Base-by-base conservation (phyloP, 2,797 vertebrate species). In the Pseudomugil gertrudae region DNA sequence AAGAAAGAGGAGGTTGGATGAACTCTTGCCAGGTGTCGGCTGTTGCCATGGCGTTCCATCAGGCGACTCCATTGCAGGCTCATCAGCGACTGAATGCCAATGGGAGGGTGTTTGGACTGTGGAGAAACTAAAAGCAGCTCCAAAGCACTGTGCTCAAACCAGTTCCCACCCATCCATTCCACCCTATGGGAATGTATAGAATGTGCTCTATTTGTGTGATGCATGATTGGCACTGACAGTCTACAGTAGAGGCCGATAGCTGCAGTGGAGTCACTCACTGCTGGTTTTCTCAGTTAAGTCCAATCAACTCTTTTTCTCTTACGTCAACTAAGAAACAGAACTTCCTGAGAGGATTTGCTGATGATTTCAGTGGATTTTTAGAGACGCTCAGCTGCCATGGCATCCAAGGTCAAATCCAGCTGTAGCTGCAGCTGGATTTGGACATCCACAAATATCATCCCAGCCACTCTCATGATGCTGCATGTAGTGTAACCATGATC, bases 11-110 rank as follows among this genome's bases (percentile, higher is more conserved):
- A 87, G 90, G 85, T 85, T 85, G 88, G 91, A 93, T 95, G 95
- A 96, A 96, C 95, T 95, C 93, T 93, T 96, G 96, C 96, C 97
- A 99, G 93, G 93, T 94, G 95, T 95, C 94, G 93, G 95, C 96
- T 92, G 94, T 97, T 98, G 96, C 95, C 95, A 96, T 95, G 95
- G 95, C 93, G 94, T 96, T 98, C 95, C 94, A 95, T 96, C 96
- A 95, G 95, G 94, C 94, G 93, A 96, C 96, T 96, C 95, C 95
- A 95, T 84, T 72, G 87, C 81, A 86, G 92, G 93, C 93, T 94
- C 94, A 95, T 95, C 94, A 83, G 94, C 93, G 94, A 91, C 94
- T 94, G 95, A 94, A 95, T 95, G 95, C 93, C 93, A 90, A 93
- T 93, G 90, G 90, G 92, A 90, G 91, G 86, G 76, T 38, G 66